These are phyloP conservation scores for Taenioides sp. DNA, from an alignment of 2,797 vertebrate genomes.

Conservation along the genomic window DNA sequence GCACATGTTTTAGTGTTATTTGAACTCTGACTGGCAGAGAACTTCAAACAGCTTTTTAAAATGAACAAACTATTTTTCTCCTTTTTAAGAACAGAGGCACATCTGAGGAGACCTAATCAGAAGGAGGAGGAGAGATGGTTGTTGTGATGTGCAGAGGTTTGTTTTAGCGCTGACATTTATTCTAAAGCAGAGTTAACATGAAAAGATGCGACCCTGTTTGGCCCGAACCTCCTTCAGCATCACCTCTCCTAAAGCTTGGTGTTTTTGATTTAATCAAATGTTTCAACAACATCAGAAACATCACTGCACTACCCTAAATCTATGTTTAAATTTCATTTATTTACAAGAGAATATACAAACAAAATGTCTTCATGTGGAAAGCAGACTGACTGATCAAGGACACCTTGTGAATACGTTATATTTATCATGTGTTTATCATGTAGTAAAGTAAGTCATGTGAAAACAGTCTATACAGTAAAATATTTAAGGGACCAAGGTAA, in stretches of 20 bases:
- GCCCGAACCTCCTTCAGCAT: conserved; percentile 46
- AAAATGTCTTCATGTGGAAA: no score
- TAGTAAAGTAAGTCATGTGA: no score
- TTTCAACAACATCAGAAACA: conserved; percentile 60
- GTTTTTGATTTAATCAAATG: conserved; percentile 22
- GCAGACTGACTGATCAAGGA: background rate
- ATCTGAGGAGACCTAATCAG: conserved; percentile 74
- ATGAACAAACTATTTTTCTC: conserved; percentile 51
- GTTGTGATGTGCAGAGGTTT: conserved; percentile 79
- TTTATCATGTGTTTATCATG: background rate
- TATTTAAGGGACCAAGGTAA: no score
- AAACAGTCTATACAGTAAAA: no score
- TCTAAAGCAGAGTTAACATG: conserved; percentile 69
- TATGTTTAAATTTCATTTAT: background rate
- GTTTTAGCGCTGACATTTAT: conserved; percentile 73
- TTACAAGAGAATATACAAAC: no score
- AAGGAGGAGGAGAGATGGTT: conserved; percentile 65
- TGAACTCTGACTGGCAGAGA: conserved; percentile 66
- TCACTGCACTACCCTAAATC: background rate
- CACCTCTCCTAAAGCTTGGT: conserved; percentile 47
- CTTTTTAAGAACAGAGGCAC: conserved; percentile 64
- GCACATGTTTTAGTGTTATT: conserved; percentile 76
- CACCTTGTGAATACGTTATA: background rate
- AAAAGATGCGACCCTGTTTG: conserved; percentile 57
- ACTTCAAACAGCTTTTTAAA: conserved; percentile 77